Evolutionary conservation across 1,140 invertebrate species (phyloP).

Genomic region (Anthonomus grandis): DNA sequence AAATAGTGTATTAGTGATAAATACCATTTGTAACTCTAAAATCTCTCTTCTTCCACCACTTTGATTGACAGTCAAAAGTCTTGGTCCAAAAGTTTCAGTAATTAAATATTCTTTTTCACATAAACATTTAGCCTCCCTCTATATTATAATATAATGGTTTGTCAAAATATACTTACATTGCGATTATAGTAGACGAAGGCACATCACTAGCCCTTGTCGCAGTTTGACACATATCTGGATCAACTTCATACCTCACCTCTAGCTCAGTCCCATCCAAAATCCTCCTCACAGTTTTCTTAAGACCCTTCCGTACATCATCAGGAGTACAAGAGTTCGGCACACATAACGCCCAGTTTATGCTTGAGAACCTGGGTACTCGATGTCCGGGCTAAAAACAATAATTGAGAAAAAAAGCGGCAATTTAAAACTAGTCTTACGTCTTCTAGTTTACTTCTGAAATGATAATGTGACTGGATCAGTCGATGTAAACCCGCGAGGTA

Average conservation of each 20-base stretch:
- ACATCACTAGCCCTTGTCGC: conserved; percentile 20
- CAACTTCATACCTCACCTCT: conserved; percentile 52
- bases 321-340: conserved; percentile 58
- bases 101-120: too few species aligned
- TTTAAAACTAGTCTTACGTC: conserved; percentile 53
- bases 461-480: conserved; percentile 57
- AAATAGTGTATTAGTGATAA: too few species aligned
- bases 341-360: conserved; percentile 61
- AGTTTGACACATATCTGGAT: conserved; percentile 58
- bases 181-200: conserved; percentile 49
- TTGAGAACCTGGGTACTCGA: conserved; percentile 59
- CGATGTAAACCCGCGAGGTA: conserved; percentile 51
- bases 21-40: too few species aligned
- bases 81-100: too few species aligned
- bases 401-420: neutral
- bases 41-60: too few species aligned
- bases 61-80: too few species aligned
- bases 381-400: conserved; percentile 58
- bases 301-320: conserved; percentile 54
- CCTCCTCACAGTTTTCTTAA: conserved; percentile 38
- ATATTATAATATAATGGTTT: conserved; percentile 3
- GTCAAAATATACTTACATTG: conserved; percentile 48
- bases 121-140: too few species aligned
- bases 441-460: conserved; percentile 57
- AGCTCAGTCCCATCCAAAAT: conserved; percentile 50